phyloP scores from a whole-genome alignment of 2,113 vertebrate genomes.

The Thymallus thymallus region DNA sequence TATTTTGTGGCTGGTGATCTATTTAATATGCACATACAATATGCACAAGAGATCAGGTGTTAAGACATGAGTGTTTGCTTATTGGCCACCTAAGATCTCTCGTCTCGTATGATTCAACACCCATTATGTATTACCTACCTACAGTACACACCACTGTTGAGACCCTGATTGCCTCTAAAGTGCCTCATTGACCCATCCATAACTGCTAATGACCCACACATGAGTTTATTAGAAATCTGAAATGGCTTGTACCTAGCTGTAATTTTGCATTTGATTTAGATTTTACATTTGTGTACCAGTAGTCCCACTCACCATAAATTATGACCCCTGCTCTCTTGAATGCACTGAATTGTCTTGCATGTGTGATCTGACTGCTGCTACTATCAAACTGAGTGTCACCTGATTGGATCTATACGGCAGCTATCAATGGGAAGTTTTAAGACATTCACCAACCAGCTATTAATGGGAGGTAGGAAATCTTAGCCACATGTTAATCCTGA shows the following conservation, averaged over 20 bases:
- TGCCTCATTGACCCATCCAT: conserved; percentile 14
- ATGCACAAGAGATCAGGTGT: conserved; percentile 45
- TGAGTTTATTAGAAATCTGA: conserved; percentile 38
- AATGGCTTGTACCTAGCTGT: neutral
- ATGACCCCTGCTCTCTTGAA: neutral
- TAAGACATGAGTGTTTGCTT: conserved; percentile 62
- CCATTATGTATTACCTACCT: too few species aligned
- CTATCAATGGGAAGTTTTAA: neutral
- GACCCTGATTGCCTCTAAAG: too few species aligned
- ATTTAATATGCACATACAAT: conserved; percentile 18
- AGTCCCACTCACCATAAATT: neutral
- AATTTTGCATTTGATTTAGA: neutral
- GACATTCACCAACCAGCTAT: neutral
- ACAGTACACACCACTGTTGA: too few species aligned
- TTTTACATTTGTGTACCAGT: neutral
- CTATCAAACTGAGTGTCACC: neutral
- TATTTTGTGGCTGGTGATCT: neutral
- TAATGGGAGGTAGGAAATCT: neutral
- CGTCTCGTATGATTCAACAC: conserved; percentile 32
- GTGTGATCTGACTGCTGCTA: neutral
- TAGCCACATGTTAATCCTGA: neutral
- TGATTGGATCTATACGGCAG: neutral
- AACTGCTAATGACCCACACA: conserved; percentile 37
- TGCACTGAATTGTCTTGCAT: neutral
- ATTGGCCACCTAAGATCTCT: conserved; percentile 62